Percentiles rank a stretch among this genome's conserved stretches.
Evolutionary conservation across 2,113 vertebrate genomes (phyloP).

Genomic region (Chloroceryle aenea): DNA sequence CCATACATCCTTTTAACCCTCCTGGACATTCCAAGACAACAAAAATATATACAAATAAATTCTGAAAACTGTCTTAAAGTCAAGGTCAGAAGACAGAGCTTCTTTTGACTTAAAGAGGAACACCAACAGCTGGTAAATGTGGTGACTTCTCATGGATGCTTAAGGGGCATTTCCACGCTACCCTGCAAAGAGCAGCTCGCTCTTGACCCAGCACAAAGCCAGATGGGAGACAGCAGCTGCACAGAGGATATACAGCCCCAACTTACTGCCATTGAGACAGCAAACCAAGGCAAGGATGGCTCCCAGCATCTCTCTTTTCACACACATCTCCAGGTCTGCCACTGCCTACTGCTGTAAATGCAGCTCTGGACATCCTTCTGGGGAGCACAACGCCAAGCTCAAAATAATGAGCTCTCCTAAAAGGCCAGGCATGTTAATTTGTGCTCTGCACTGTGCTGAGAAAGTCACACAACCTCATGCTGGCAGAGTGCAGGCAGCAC

Average conservation of each 20-base stretch:
- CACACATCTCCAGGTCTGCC: background rate
- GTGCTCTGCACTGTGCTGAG: background rate
- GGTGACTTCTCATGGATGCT: background rate
- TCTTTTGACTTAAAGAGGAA: background rate
- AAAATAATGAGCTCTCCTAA: background rate
- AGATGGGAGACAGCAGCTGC: fast-evolving
- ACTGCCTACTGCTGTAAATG: background rate
- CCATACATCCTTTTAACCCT: background rate
- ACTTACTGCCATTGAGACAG: background rate
- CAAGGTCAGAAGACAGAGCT: background rate
- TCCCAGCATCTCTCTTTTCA: background rate
- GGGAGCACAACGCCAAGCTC: background rate
- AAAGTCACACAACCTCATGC: background rate
- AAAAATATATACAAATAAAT: background rate
- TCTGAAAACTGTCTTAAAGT: background rate
- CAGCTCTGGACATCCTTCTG: background rate
- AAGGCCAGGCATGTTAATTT: background rate
- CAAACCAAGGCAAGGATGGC: background rate
- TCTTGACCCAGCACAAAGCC: background rate
- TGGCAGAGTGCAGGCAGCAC: background rate
- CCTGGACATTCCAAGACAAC: background rate
- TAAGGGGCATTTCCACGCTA: background rate
- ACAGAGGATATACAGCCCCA: background rate
- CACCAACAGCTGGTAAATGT: background rate
- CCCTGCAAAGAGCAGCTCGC: background rate